Evolutionary conservation across 2,113 vertebrate species (phyloP), one percentile per base, ranked within the genome.

Genomic region (Gila orcuttii): DNA sequence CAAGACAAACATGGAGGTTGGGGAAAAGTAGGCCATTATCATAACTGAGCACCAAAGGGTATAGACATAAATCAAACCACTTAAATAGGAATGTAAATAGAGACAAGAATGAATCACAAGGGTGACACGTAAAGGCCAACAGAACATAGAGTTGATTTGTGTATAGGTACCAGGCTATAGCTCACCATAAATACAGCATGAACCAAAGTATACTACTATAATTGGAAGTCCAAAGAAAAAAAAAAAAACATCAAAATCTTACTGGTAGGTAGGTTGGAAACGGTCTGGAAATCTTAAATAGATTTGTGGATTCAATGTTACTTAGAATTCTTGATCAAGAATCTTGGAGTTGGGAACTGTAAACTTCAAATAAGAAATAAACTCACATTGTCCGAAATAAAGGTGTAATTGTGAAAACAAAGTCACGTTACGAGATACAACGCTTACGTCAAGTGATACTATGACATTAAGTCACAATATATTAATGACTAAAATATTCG

Each of bases 41-140:
- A 66, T 82, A 57, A 45, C 36, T 75, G 86, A 66, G 60, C 64
- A 62, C 57, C 81, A 83, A n/a, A 69, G 71, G 60, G 55, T 45
- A 19, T 60, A 77, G 62, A 71, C 81, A 87, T 87, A 87, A 76
- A 83, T 83, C 62, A 87, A 47, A 77, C 47, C 81, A 71, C 76
- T 83, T 78, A 87, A 79, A 87, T 71, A 76, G 69, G 28, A 76
- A 62, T 33, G 47, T 66, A 86, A 82, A 75, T 57, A 80, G 85
- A 86, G 25, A 50, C 33, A 50, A 64, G 55, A 74, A 60, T 86
- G 68, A 86, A 81, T 81, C 68, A 86, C 59, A 80, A 6, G 23
- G 1, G 25, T 4, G 55, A 12, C 21, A 81, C 19, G 23, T 52
- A 86, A 86, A 86, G 85, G 85, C 79, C 68, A 86, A 60, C 57